Base-by-base conservation (phyloP, 2,888 invertebrate species). In the Busseola fusca region DNA sequence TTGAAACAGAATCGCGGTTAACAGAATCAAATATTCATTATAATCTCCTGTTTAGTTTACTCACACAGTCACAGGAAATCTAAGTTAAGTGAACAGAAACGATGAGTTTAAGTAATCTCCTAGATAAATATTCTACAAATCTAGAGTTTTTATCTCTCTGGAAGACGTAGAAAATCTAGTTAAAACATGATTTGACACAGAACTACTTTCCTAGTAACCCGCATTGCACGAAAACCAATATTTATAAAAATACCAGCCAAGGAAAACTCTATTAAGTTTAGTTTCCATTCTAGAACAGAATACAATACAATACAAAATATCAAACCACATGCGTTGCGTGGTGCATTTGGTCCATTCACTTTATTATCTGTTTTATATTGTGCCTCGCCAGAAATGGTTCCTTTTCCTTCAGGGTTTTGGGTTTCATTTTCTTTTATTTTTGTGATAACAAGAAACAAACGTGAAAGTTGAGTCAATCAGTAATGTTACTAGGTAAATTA, bases 281-380 rank as follows among this genome's bases (percentile, higher is more conserved):
- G 58, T 62, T 68, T 70, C 48, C 34, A 65, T 30, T 63, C 14
- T 50, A 59, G 12, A 65, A 70, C 34, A 45, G 37, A 81, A 66
- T 50, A 63, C 62, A 50, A 69, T 64, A n/a, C 57, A 56, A 76
- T 64, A n/a, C 40, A 69, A 69, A 63, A 78, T 34, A 42, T 60
- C 40, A 42, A 62, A 63, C 42, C 30, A 42, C 30, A 42, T 64
- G 45, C 40, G 16, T 37, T 48, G 30, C 60, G 21, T 12, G 25
- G n/a, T 56, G 59, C 27, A 64, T 42, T 37, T 50, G 42, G 45
- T 30, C 9, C n/a, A 30, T 64, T 80, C 62, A 34, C 27, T 74
- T 37, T 64, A 42, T 40, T 27, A 30, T 64, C 14, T 30, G 14
- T 60, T 21, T 62, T 50, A 57, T 62, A 37, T 64, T 30, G 30